These are phyloP conservation scores for Apotomis betuletana DNA, from an alignment of 2,888 invertebrate species.

Conservation along the genomic window DNA sequence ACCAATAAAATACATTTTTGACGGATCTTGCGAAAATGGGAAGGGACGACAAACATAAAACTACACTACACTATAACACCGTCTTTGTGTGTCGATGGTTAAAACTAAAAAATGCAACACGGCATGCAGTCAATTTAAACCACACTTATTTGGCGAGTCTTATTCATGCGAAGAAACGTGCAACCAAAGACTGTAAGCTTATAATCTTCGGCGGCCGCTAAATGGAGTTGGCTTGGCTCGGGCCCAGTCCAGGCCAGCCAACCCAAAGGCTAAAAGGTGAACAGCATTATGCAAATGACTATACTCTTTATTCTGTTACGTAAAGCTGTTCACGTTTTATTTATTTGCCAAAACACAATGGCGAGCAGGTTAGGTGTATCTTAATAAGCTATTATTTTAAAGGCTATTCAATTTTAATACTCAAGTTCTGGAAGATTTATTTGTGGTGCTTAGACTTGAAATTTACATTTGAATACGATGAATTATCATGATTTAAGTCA, in stretches of 20 bases:
- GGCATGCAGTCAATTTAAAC: conserved; percentile 22
- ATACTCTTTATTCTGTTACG: conserved; percentile 76
- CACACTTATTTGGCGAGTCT: conserved; percentile 22
- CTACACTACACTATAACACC: no score
- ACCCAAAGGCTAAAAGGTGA: conserved; percentile 77
- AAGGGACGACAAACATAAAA: no score
- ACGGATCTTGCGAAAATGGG: no score
- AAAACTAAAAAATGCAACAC: neutral
- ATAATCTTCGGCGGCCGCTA: conserved; percentile 71
- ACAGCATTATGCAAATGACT: conserved; percentile 80
- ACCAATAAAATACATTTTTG: no score
- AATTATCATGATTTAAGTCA: conserved; percentile 26
- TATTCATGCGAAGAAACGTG: conserved; percentile 41
- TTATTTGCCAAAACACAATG: conserved; percentile 70
- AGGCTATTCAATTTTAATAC: conserved; percentile 37
- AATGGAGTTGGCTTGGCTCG: conserved; percentile 77
- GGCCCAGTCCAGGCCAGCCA: conserved; percentile 66
- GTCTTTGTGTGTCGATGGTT: no score
- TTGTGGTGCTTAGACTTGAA: conserved; percentile 10
- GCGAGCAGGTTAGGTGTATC: conserved; percentile 36
- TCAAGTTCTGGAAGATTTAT: conserved; percentile 37
- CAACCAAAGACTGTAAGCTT: conserved; percentile 66
- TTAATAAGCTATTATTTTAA: conserved; percentile 42
- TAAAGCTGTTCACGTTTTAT: conserved; percentile 77
- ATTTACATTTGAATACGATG: conserved; percentile 35